Evolutionary conservation across 2,113 vertebrate genomes (phyloP).

Genomic region (Oreochromis tanganicae): DNA sequence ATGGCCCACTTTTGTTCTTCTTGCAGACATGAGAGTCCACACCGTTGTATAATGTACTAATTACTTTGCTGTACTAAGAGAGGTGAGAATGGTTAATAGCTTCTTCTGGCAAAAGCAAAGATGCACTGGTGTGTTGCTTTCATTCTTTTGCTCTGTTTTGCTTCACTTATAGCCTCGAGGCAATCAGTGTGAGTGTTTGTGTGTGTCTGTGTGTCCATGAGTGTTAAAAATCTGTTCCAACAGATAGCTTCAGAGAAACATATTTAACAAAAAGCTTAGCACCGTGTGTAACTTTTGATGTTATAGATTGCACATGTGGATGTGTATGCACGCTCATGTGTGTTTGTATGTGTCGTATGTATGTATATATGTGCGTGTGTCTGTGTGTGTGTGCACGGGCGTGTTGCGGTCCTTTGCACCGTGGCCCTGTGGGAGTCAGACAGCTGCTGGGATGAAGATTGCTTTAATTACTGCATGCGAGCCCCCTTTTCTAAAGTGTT

Average conservation of each 20-base stretch:
- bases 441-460: conserved; percentile 26
- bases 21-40: not conserved
- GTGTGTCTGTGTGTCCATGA: not conserved
- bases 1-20: not conserved
- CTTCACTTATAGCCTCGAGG: conserved; percentile 14
- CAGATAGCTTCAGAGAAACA: not conserved
- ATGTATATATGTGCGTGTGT: not conserved
- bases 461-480: conserved; percentile 34
- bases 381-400: not conserved
- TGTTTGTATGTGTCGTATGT: not conserved
- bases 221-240: not conserved
- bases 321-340: not conserved
- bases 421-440: conserved; percentile 1
- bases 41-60: not conserved
- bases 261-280: not conserved
- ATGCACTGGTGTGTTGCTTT: not conserved
- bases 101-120: conserved; percentile 19
- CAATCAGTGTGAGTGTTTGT: not conserved
- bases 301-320: not conserved
- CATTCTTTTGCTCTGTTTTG: conserved; percentile 37
- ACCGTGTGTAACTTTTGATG: not conserved
- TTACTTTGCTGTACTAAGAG: conserved; percentile 29
- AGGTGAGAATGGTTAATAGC: conserved; percentile 55
- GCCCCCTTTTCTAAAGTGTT: not conserved
- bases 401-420: not conserved